phyloP scores from a whole-genome alignment of 2,888 invertebrate genomes.

The Agrotis exclamationis region DNA sequence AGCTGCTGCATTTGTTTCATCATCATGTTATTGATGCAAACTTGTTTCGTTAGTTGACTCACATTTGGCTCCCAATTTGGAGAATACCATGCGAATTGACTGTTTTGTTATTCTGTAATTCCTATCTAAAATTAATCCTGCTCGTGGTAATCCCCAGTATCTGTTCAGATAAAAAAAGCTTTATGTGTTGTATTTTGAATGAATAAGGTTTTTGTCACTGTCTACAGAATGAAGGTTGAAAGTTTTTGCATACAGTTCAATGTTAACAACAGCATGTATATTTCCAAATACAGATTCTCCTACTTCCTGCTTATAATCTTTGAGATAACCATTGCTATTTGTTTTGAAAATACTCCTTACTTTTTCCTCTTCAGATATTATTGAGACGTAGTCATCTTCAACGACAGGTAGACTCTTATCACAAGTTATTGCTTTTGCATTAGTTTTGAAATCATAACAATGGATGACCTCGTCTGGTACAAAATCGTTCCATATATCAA shows the following conservation, averaged over 20 bases:
- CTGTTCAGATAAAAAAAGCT: not conserved
- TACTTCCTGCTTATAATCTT: constrained; percentile 34
- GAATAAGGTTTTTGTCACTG: constrained; percentile 3
- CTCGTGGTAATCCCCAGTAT: not conserved
- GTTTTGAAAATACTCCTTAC: not conserved
- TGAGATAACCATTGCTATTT: constrained; percentile 6
- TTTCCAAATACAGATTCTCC: constrained; percentile 24
- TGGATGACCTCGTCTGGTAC: constrained; percentile 15
- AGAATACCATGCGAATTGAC: too few species aligned
- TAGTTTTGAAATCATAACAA: constrained; percentile 39
- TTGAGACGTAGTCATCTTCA: constrained; percentile 3
- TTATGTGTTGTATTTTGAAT: not conserved
- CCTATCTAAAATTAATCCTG: not conserved
- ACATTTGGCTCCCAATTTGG: too few species aligned
- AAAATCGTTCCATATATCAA: constrained; percentile 10
- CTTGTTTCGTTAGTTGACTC: not conserved
- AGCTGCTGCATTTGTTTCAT: not conserved
- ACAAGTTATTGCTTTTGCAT: constrained; percentile 12
- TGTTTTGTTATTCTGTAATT: not conserved
- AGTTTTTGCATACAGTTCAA: constrained; percentile 41
- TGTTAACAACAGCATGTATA: constrained; percentile 27
- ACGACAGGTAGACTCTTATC: constrained; percentile 32
- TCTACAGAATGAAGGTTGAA: constrained; percentile 38
- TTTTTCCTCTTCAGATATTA: constrained; percentile 6
- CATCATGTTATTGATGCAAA: not conserved